Evolutionary conservation across 1,140 invertebrate genomes (phyloP).

Genomic region (Helicoverpa zea): DNA sequence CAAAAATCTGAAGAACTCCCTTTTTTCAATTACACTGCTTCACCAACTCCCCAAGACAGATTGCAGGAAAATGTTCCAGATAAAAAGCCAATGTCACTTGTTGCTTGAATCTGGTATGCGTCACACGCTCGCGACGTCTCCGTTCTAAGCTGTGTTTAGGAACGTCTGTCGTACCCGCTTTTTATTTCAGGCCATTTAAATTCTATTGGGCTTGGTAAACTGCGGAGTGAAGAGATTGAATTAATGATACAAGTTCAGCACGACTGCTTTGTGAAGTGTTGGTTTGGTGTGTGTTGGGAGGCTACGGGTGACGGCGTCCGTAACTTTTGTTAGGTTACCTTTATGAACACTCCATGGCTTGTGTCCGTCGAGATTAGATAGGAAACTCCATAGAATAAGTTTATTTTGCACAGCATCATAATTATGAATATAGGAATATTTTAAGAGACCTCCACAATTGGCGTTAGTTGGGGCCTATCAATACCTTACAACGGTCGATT

Average conservation of each 20-base stretch:
- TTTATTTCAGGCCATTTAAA: constrained; percentile 43
- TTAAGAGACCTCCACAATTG: too few species aligned
- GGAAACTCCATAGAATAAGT: too few species aligned
- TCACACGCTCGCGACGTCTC: constrained; percentile 25
- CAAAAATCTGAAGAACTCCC: constrained; percentile 11
- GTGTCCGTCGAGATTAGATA: too few species aligned
- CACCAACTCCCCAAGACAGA: constrained; percentile 16
- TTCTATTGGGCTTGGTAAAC: constrained; percentile 36
- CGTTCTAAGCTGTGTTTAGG: constrained; percentile 43
- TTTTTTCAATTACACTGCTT: constrained; percentile 26
- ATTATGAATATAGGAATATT: too few species aligned
- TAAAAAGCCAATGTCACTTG: constrained; percentile 47
- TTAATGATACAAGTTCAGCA: constrained; percentile 22
- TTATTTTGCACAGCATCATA: too few species aligned
- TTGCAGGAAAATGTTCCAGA: constrained; percentile 31
- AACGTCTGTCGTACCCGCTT: constrained; percentile 44
- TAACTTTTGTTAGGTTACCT: too few species aligned
- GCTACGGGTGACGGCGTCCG: too few species aligned
- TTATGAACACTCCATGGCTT: too few species aligned
- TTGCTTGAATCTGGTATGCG: constrained; percentile 46
- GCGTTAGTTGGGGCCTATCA: too few species aligned
- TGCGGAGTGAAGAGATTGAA: neutral
- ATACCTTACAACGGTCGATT: too few species aligned
- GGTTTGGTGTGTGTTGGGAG: too few species aligned
- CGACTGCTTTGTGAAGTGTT: constrained; percentile 1